Evolutionary conservation across 2,113 vertebrate genomes (phyloP), one percentile per base, ranked within the genome.

Genomic region (Tauraco erythrolophus): DNA sequence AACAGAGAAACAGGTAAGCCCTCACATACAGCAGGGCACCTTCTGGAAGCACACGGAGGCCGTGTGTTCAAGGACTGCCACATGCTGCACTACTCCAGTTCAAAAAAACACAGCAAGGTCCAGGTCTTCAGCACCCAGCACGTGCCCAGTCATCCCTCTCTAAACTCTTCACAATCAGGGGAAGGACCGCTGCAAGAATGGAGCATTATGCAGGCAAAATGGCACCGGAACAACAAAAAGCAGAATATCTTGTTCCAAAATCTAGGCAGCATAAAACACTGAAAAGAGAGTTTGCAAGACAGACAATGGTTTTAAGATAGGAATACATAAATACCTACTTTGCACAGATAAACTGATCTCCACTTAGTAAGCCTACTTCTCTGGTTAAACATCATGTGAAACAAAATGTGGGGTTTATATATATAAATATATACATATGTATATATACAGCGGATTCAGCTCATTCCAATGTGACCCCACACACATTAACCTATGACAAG

Each of bases 101-200:
- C 48, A 51, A 11, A 48, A 48, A 58, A 9, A 12, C 2, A 2
- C 60, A 48, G 43, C 33, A 16, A 56, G 35, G 24, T 57, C 35
- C 30, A 60, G 33, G 27, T 10, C 53, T 31, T 11, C 28, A n/a
- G 75, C 71, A 80, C 6, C 35, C 41, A 60, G 41, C 22, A 22
- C 13, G 5, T 4, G 18, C 22, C 24, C 53, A 60, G 30, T 23
- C 33, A 70, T 10, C 78, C 6, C 48, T 5, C n/a, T 1, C 16
- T 41, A 48, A 72, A 54, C 37, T 28, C 30, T 16, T 60, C 69
- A 30, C 9, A 17, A 11, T 1, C 3, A 2, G 31, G 10, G n/a
- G 31, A n/a, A 84, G 33, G 19, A 4, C 0, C 45, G 33, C n/a
- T 45, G 31, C 66, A 53, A 16, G 0, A 2, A n/a, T 1, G 22